Evolutionary conservation across 2,888 invertebrate genomes (phyloP).

Genomic region (Conus canariensis): DNA sequence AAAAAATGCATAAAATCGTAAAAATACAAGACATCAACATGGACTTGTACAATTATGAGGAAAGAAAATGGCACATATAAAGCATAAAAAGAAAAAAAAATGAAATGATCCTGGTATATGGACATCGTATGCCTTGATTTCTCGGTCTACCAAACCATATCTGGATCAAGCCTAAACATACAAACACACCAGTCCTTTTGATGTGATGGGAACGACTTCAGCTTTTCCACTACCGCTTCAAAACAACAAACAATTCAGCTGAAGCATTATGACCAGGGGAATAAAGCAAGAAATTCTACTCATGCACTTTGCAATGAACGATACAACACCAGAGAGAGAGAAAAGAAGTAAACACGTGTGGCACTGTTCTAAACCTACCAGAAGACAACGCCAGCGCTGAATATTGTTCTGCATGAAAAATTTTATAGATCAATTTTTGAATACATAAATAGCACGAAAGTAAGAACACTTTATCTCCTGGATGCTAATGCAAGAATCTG

Average conservation of each 20-base stretch:
- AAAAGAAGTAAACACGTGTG: neutral
- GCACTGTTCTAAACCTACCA: conserved; percentile 23
- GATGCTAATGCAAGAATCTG: too few relatives aligned
- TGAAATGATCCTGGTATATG: neutral
- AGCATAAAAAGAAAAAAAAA: neutral
- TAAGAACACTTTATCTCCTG: too few relatives aligned
- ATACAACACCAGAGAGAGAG: conserved; percentile 33
- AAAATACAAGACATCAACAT: too few relatives aligned
- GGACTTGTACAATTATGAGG: neutral
- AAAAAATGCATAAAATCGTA: too few relatives aligned
- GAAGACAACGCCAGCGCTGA: conserved; percentile 33
- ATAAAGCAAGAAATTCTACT: neutral
- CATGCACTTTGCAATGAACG: neutral
- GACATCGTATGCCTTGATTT: too few relatives aligned
- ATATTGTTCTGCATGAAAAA: conserved; percentile 34
- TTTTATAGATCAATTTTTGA: too few relatives aligned
- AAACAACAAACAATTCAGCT: too few relatives aligned
- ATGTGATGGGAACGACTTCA: neutral
- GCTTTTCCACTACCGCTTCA: neutral
- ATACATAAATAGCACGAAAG: too few relatives aligned
- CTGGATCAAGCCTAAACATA: too few relatives aligned
- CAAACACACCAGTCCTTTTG: too few relatives aligned
- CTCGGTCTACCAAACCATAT: too few relatives aligned
- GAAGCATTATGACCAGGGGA: too few relatives aligned
- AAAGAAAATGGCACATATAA: neutral